Evolutionary conservation across 2,888 invertebrate species (phyloP), one percentile per base, ranked within the genome.

Genomic region (Pinctada fucata): DNA sequence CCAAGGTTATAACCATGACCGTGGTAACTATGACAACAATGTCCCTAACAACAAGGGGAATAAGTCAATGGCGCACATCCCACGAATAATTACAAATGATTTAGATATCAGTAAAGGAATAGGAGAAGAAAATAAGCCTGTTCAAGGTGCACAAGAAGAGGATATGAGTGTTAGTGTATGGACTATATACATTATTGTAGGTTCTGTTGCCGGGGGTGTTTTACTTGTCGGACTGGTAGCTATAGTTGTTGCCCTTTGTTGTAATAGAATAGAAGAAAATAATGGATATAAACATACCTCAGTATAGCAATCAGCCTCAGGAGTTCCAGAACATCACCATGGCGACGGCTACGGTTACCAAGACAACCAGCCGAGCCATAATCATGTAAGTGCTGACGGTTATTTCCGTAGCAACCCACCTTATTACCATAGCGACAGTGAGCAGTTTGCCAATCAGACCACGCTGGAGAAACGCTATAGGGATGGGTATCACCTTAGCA

Each of bases 111-210:
- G 58, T 58, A 10, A 6, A 58, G 58, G 58, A 6, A 58, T 58
- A 58, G 13, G 58, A 10, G 58, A 58, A 13, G 13, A 58, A 1
- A 10, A 6, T 58, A 58, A 58, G 13, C 6, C 58, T 10, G 58
- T 58, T 13, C 6, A 58, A 13, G 13, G 13, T 58, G 58, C 6
- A 58, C 6, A 58, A 10, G 31, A 72, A 31, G 66, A 75, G 10
- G 77, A 76, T 58, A 83, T 82, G 0, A 83, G 79, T 48, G 83
- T 90, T 13, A 87, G 86, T 72, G 83, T 88, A 2, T 88, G 88
- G 88, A 89, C 88, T 48, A 87, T 90, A 48, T 90, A 90, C 79
- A 89, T 88, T 16, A 89, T 90, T 65, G 90, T 90, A 0, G 90
- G 90, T 8, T 85, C 89, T 3, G 86, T 90, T 6, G 89, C 88